Evolutionary conservation across 2,113 vertebrate genomes (phyloP), one percentile per base, ranked within the genome.

Genomic region (Australoheros scitulus): DNA sequence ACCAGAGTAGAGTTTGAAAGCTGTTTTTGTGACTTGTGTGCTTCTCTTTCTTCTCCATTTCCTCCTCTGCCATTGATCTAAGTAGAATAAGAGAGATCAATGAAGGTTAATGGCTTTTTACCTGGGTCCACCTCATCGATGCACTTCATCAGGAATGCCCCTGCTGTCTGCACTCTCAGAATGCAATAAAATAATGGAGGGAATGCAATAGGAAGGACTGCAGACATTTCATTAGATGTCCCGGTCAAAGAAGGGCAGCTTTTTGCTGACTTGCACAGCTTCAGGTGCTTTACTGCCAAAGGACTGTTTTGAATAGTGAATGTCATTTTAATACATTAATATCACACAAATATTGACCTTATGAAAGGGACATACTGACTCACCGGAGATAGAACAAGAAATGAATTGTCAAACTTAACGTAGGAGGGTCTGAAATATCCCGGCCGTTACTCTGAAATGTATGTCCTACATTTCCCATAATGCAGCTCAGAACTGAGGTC

Each of bases 41-140:
- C 17, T 50, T 11, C 11, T 41, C 18, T 29, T 68, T 80, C n/a
- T 13, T 72, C 59, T 72, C 55, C 26, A 11, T 70, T 61, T 82
- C 61, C 57, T 81, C 20, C 29, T 36, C 61, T 15, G 18, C 15
- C 24, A 29, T 76, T 79, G 32, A 86, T 90, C 32, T 36, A 4
- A 36, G 56, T 75, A 9, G 24, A 76, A 61, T 83, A 59, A 58
- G 26, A 55, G 70, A 61, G 61, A 78, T 85, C 77, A 22, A n/a
- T 82, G 59, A 17, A 68, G 77, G 80, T 82, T 86, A 77, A 86
- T 77, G 74, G 77, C 22, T 75, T 79, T 75, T 65, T 29, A 77
- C 80, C 85, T 79, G 85, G 50, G 58, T 26, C 77, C 59, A 57
- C 81, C 83, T 76, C 65, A 11, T 59, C 47, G 6, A 5, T 29